Evolutionary conservation across 53 echinoderm and acorn worm genomes (phyloP).

Genomic region (Paracentrotus lividus): DNA sequence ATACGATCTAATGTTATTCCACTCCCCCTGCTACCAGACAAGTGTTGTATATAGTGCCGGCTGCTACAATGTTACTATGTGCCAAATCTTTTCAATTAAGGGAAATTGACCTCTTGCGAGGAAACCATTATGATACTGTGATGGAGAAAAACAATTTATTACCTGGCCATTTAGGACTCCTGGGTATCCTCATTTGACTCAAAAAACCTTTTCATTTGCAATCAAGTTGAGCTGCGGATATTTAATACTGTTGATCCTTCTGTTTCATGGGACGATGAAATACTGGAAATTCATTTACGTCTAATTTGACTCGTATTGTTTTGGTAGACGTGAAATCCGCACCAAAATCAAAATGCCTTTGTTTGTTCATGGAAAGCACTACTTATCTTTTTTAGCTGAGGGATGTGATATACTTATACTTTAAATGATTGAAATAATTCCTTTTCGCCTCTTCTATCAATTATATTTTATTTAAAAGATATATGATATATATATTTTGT

Average conservation of each 20-base stretch:
- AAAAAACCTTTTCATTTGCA: slow-evolving; percentile 59
- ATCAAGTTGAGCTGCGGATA: slow-evolving; percentile 48
- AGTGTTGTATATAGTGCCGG: neutral
- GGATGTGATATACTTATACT: no score
- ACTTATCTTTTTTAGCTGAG: no score
- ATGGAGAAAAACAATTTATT: slow-evolving; percentile 36
- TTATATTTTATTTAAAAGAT: no score
- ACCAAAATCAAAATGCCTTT: neutral
- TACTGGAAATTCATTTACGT: slow-evolving; percentile 43
- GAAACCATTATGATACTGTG: slow-evolving; percentile 53
- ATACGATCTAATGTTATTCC: slow-evolving; percentile 14
- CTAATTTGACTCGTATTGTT: neutral
- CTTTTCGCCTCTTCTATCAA: no score
- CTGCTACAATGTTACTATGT: no score
- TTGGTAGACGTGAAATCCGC: neutral
- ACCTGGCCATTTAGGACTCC: slow-evolving; percentile 24
- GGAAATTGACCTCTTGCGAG: slow-evolving; percentile 55
- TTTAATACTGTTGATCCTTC: slow-evolving; percentile 44
- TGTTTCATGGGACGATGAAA: slow-evolving; percentile 15
- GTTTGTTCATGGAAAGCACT: neutral
- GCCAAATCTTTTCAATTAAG: slow-evolving; percentile 60
- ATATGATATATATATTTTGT: no score
- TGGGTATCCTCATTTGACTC: slow-evolving; percentile 50
- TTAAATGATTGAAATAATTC: no score
- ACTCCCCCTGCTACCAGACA: neutral